These are phyloP conservation scores for Drosophila setifemur DNA, from an alignment of 1,140 invertebrate species.

Conservation along the genomic window DNA sequence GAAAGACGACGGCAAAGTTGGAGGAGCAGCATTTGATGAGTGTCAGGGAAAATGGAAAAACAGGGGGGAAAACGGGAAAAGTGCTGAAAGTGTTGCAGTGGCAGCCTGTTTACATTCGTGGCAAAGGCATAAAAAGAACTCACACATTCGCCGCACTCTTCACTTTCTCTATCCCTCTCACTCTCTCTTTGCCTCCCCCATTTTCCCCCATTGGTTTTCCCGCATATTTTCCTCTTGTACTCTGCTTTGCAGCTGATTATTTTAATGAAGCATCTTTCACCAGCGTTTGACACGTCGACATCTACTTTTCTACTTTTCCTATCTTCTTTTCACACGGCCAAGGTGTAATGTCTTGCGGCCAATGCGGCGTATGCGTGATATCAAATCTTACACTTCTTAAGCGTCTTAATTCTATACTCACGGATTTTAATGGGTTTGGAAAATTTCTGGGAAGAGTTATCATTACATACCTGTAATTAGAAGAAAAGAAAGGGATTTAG, in stretches of 20 bases:
- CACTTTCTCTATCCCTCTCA: background rate
- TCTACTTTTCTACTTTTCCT: background rate
- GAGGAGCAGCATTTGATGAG: constrained; percentile 44
- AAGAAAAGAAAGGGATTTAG: constrained; percentile 22
- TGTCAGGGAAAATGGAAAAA: constrained; percentile 31
- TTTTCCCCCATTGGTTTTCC: constrained; percentile 22
- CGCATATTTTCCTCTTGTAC: constrained; percentile 25
- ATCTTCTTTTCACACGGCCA: background rate
- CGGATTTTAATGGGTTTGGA: background rate
- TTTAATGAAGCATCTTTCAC: constrained; percentile 57
- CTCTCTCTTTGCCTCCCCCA: background rate
- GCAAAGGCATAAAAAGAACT: constrained; percentile 38
- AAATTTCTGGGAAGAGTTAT: no score
- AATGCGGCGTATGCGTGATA: constrained; percentile 38
- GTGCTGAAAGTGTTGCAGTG: constrained; percentile 54
- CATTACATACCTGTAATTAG: constrained; percentile 59
- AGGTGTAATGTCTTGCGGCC: constrained; percentile 1
- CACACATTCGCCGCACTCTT: constrained; percentile 30
- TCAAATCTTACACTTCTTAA: background rate
- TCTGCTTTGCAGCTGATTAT: constrained; percentile 53
- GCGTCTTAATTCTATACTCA: constrained; percentile 38
- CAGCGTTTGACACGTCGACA: constrained; percentile 18
- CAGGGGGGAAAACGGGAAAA: constrained; percentile 25
- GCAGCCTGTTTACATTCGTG: constrained; percentile 34
- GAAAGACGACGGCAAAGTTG: constrained; percentile 52